phyloP scores from a whole-genome alignment of 2,797 vertebrate species.

The Macroramphosus scolopax region DNA sequence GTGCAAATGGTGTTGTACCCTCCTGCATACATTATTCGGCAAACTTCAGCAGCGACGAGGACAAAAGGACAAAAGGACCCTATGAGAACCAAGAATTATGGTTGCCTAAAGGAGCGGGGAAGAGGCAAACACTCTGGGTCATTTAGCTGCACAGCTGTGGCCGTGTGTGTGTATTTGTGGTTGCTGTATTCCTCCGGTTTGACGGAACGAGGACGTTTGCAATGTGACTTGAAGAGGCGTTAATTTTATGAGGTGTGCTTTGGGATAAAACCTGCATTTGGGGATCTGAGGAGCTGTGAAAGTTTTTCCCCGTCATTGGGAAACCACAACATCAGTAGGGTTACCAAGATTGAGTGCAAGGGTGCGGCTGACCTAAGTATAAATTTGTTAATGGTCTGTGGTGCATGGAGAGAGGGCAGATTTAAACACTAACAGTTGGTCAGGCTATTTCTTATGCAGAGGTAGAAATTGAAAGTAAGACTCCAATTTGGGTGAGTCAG shows the following conservation, averaged over 20 bases:
- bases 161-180: slow-evolving; percentile 5
- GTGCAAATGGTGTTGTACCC: slow-evolving; percentile 21
- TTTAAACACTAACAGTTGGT: slow-evolving; percentile 36
- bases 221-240: slow-evolving; percentile 58
- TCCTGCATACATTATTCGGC: slow-evolving; percentile 39
- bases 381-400: slow-evolving; percentile 36
- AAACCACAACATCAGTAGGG: slow-evolving; percentile 36
- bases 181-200: slow-evolving; percentile 38
- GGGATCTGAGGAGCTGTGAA: slow-evolving; percentile 44
- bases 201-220: slow-evolving; percentile 60
- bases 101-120: slow-evolving; percentile 36
- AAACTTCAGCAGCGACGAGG: slow-evolving; percentile 48
- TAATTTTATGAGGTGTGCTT: slow-evolving; percentile 70
- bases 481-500: neutral
- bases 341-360: slow-evolving; percentile 27
- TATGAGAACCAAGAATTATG: slow-evolving; percentile 51
- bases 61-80: slow-evolving; percentile 56
- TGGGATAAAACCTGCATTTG: slow-evolving; percentile 60
- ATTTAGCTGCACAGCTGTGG: slow-evolving; percentile 73
- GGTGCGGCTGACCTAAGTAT: slow-evolving; percentile 26
- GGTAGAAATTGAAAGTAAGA: slow-evolving; percentile 1
- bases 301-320: slow-evolving; percentile 40
- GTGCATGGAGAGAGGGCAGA: slow-evolving; percentile 34
- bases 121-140: slow-evolving; percentile 64
- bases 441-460: slow-evolving; percentile 12